Conservation (phyloP, 2,888 invertebrate species). For the Odontothrips loti region DNA sequence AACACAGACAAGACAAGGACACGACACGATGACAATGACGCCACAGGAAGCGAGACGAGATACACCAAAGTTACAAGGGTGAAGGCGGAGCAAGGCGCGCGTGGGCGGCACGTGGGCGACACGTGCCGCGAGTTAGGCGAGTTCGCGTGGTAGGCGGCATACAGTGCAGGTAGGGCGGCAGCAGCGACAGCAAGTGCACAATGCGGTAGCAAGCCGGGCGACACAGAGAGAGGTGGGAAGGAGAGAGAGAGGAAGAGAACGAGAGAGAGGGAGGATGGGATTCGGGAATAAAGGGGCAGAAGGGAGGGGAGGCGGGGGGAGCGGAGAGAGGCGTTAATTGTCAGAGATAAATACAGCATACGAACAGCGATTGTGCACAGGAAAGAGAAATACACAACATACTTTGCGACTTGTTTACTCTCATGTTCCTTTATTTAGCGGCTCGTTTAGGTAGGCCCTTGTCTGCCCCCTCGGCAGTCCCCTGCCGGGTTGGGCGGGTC, state of each 20-base stretch:
- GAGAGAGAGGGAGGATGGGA: constrained; percentile 33
- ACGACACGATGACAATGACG: constrained; percentile 35
- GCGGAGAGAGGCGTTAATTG: too few species aligned
- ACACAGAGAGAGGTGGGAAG: constrained; percentile 32
- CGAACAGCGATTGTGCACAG: background rate
- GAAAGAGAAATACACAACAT: background rate
- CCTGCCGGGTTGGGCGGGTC: background rate
- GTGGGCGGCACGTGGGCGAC: background rate
- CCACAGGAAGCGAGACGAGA: background rate
- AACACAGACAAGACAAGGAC: constrained; percentile 36
- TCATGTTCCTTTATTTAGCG: background rate
- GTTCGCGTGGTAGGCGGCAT: background rate
- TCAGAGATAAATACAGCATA: background rate
- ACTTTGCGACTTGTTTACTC: background rate
- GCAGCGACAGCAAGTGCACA: background rate
- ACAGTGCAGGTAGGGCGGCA: background rate
- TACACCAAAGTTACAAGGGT: constrained; percentile 30
- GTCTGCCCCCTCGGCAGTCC: background rate
- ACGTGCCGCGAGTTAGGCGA: background rate
- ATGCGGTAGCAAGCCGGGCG: background rate
- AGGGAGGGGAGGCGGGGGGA: background rate
- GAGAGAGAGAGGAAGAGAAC: constrained; percentile 32
- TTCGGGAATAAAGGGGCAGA: constrained; percentile 32
- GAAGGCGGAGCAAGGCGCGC: constrained; percentile 32
- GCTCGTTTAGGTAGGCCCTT: background rate